Evolutionary conservation across 2,113 vertebrate genomes (phyloP).

Genomic region (Paedocypris sp.): DNA sequence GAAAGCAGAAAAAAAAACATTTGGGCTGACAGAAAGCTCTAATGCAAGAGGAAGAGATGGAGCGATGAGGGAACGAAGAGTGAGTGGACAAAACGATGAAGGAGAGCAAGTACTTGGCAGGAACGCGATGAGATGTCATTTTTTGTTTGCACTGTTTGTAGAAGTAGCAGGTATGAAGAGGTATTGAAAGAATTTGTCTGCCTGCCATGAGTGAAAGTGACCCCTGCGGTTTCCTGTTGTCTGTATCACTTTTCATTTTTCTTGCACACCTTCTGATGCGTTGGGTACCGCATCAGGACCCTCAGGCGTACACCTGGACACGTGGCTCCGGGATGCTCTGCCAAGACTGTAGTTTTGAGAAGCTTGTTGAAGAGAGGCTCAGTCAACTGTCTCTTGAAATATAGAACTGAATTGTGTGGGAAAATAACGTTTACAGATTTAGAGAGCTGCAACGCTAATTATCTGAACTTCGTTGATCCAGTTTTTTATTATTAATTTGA

Average conservation of each 20-base stretch:
- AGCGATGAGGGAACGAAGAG: slow-evolving; percentile 3
- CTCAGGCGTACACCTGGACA: background rate
- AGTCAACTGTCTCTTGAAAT: too few relatives aligned
- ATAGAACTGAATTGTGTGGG: too few relatives aligned
- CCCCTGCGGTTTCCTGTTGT: slow-evolving; percentile 25
- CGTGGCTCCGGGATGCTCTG: too few relatives aligned
- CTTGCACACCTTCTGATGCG: background rate
- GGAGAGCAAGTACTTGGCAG: background rate
- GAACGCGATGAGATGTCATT: slow-evolving; percentile 1
- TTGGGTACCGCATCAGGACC: background rate
- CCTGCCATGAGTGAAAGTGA: background rate
- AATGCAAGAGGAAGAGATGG: background rate
- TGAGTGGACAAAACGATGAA: background rate
- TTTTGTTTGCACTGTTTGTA: slow-evolving; percentile 16
- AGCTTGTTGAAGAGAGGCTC: too few relatives aligned
- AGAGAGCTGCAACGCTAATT: too few relatives aligned
- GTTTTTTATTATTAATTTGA: too few relatives aligned
- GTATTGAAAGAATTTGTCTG: slow-evolving; percentile 33
- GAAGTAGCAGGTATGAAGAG: slow-evolving; percentile 10
- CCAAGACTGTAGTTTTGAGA: too few relatives aligned
- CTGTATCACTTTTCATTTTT: slow-evolving; percentile 10
- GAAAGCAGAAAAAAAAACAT: background rate
- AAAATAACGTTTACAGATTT: too few relatives aligned
- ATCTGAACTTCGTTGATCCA: too few relatives aligned
- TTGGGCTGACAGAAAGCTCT: background rate